Base-by-base conservation (phyloP, 1,140 invertebrate genomes). In the Ridgeia piscesae region DNA sequence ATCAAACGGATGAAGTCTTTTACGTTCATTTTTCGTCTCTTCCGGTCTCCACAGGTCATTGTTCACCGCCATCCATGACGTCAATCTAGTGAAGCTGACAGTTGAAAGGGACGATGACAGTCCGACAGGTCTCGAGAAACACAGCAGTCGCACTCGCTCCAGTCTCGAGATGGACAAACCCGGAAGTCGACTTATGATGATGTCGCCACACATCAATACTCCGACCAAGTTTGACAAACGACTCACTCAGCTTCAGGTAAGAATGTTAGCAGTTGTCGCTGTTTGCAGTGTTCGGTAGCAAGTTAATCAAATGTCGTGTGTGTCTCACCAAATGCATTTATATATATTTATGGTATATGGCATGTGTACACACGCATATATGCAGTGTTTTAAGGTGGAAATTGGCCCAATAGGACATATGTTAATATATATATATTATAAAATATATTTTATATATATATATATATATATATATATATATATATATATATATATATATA, bases 1-100 rank as follows among this genome's bases (percentile, higher is more conserved):
- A n/a, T n/a, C n/a, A n/a, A n/a, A n/a, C n/a, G n/a, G n/a, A n/a
- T 42, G 42, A 42, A 42, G 42, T 42, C 42, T 42, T n/a, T n/a
- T n/a, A n/a, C 89, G 33, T 90, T 33, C 9, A 90, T 21, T 90
- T 17, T 33, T 17, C 17, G 9, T 34, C 34, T 21, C 9, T 91
- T 50, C 33, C 2, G 6, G 14, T 90, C 27, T 21, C 58, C 27
- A 42, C 89, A 95, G 95, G 92, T 95, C 95, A 33, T 91, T 96
- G 34, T 96, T 95, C 93, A 95, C 94, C 92, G 93, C 94, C 88
- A 94, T 96, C 31, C 89, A 93, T 94, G 95, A 96, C 94, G 94
- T 95, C 9, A 94, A 94, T 92, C 92, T 96, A 90, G 95, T 95
- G 50, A 95, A 95, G 92, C 92, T 94, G 0, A 91, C 93, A n/a